These are phyloP conservation scores for Scaptomyza cyrtandrae DNA, from an alignment of 2,888 invertebrate species.

Conservation along the genomic window DNA sequence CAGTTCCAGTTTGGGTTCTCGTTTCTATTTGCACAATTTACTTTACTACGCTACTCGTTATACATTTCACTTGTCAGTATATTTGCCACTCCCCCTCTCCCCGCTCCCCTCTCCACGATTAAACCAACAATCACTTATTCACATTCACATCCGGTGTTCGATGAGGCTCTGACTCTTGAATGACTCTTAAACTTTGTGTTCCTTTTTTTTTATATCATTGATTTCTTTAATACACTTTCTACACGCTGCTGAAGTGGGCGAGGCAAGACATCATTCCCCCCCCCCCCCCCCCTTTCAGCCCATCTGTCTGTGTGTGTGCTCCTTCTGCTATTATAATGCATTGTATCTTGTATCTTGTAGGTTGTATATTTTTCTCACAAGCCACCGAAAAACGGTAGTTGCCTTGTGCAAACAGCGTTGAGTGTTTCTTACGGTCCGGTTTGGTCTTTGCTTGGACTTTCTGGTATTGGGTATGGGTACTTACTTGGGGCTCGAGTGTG, in stretches of 20 bases:
- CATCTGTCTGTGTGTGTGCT: constrained; percentile 4
- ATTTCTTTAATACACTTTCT: constrained; percentile 76
- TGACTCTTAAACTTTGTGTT: constrained; percentile 41
- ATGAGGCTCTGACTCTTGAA: constrained; percentile 38
- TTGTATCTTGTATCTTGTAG: constrained; percentile 39
- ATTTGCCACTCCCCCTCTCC: no score
- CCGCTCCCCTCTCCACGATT: no score
- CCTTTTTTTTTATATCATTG: constrained; percentile 64
- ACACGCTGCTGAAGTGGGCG: constrained; percentile 67
- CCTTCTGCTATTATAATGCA: constrained; percentile 20
- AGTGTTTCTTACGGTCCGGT: constrained; percentile 39
- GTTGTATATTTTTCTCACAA: constrained; percentile 76
- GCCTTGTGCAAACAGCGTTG: constrained; percentile 74
- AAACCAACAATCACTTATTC: constrained; percentile 3
- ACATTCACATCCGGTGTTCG: constrained; percentile 65
- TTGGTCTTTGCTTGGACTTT: constrained; percentile 20
- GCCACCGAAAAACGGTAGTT: constrained; percentile 79
- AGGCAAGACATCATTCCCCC: constrained; percentile 12
- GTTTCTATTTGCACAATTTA: constrained; percentile 36
- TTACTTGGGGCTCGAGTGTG: constrained; percentile 67
- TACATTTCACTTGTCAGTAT: constrained; percentile 31
- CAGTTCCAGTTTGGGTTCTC: constrained; percentile 27
- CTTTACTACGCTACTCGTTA: constrained; percentile 22
- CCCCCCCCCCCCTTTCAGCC: background rate
- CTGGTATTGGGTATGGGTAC: constrained; percentile 70